Percentiles rank a stretch among this genome's conserved stretches.
Conservation (phyloP, 1,140 invertebrate genomes). For the Trichonephila clavipes region DNA sequence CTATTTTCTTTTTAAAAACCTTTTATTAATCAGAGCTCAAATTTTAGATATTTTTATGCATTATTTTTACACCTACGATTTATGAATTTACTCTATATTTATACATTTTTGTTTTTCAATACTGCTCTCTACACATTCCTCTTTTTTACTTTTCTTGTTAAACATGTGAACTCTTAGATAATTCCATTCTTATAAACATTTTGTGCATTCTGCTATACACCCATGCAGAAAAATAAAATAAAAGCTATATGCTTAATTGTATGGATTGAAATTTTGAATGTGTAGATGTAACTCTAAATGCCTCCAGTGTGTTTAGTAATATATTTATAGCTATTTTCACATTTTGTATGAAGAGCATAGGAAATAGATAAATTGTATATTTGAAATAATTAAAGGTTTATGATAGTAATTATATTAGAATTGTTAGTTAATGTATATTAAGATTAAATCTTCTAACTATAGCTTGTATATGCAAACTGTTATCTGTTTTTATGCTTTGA, state of each 20-base stretch:
- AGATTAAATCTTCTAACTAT: neutral
- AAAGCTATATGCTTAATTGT: neutral
- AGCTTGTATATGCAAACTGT: slow-evolving; percentile 17
- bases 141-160: slow-evolving; percentile 15
- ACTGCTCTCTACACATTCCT: slow-evolving; percentile 27
- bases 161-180: neutral
- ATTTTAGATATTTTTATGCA: slow-evolving; percentile 61
- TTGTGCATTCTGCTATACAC: neutral
- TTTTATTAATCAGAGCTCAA: slow-evolving; percentile 46
- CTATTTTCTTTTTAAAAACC: slow-evolving; percentile 50
- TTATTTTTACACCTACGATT: slow-evolving; percentile 53
- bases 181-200: neutral
- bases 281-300: neutral
- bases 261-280: neutral
- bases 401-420: neutral
- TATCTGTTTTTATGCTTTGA: slow-evolving; percentile 45
- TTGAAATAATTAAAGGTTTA: neutral
- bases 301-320: neutral
- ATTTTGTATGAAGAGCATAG: neutral
- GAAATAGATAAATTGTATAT: neutral
- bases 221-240: neutral
- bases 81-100: slow-evolving; percentile 16
- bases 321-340: neutral
- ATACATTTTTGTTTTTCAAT: slow-evolving; percentile 18
- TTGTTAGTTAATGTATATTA: slow-evolving; percentile 20